phyloP scores from a whole-genome alignment of 2,113 vertebrate species.

The Ellobius talpinus region DNA sequence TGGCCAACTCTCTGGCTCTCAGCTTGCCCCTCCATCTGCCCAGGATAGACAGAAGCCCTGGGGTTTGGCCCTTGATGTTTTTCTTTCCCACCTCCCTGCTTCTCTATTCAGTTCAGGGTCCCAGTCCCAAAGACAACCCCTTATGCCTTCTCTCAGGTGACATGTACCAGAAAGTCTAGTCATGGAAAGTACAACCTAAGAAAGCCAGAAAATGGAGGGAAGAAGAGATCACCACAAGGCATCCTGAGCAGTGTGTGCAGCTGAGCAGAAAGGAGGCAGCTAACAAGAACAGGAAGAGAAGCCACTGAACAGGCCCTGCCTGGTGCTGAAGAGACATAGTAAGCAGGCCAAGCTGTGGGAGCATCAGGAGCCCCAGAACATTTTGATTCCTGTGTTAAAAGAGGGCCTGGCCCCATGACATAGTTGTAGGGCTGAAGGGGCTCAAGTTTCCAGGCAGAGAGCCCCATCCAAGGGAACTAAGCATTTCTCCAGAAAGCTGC shows the following conservation, averaged over 20 bases:
- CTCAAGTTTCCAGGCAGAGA: constrained; percentile 56
- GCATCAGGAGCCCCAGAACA: constrained; percentile 64
- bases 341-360: background rate
- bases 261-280: background rate
- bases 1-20: background rate
- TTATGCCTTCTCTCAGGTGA: background rate
- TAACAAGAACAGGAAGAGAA: background rate
- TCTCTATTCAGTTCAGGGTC: background rate
- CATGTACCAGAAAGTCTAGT: background rate
- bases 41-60: background rate
- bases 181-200: background rate
- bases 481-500: constrained; percentile 68
- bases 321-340: background rate
- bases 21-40: background rate
- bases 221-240: background rate
- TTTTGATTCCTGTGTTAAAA: constrained; percentile 66
- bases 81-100: background rate
- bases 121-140: background rate
- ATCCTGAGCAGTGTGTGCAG: background rate
- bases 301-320: background rate
- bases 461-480: constrained; percentile 32
- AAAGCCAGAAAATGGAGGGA: background rate
- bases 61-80: background rate
- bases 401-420: constrained; percentile 11
- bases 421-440: constrained; percentile 32